These are phyloP conservation scores for Melipona beecheii DNA, from an alignment of 2,888 invertebrate species.

Conservation along the genomic window DNA sequence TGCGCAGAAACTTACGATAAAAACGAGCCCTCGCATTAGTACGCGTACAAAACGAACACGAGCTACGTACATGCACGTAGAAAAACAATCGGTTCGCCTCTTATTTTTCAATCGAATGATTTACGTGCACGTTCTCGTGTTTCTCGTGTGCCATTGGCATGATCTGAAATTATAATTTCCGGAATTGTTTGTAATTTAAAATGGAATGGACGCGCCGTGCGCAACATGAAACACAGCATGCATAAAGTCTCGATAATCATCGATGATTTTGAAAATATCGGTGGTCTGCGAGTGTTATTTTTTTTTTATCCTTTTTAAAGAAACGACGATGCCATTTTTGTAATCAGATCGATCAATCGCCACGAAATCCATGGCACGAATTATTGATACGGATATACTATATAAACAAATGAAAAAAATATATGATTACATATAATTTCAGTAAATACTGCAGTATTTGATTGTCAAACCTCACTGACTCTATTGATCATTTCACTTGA, in stretches of 20 bases:
- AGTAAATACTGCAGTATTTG: conserved; percentile 36
- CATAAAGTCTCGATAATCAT: neutral
- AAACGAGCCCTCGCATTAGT: conserved; percentile 9
- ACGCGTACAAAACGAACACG: conserved; percentile 18
- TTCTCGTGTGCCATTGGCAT: neutral
- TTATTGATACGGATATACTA: conserved; percentile 35
- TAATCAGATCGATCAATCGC: conserved; percentile 18
- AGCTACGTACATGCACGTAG: neutral
- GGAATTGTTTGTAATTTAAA: neutral
- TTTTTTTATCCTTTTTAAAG: neutral
- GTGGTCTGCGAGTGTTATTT: conserved; percentile 2
- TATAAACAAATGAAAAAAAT: conserved; percentile 50
- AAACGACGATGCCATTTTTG: conserved; percentile 20
- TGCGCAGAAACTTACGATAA: neutral
- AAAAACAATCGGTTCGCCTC: neutral
- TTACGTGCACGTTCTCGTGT: conserved; percentile 11
- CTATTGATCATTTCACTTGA: neutral
- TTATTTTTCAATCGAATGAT: neutral
- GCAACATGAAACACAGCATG: neutral
- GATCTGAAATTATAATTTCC: conserved; percentile 2
- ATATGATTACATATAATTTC: conserved; percentile 61
- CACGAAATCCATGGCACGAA: conserved; percentile 24
- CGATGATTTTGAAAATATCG: neutral
- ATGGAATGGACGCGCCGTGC: neutral
- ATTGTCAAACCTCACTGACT: neutral